Conservation (phyloP, 1,140 invertebrate species). For the Drosophila pectinifera region DNA sequence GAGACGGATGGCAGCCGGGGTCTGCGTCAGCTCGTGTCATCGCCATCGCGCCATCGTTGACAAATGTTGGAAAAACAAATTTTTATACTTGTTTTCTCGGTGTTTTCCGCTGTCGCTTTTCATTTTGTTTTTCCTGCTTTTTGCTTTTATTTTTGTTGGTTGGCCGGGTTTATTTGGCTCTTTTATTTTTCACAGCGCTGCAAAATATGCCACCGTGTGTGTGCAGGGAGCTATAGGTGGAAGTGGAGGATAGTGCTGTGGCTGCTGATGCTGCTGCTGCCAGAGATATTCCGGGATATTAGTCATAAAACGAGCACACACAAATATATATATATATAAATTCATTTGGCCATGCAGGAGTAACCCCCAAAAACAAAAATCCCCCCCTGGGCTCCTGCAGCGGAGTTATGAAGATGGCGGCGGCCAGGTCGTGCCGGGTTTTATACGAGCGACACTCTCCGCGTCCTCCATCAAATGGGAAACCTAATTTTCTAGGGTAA, state of each 20-base stretch:
- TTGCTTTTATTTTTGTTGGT: conserved; percentile 27
- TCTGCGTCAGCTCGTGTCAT: conserved; percentile 55
- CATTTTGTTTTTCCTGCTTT: conserved; percentile 17
- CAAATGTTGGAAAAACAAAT: conserved; percentile 84
- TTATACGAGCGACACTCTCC: conserved; percentile 75
- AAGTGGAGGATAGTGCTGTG: conserved; percentile 61
- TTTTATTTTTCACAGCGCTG: conserved; percentile 81
- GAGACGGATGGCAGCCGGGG: conserved; percentile 34
- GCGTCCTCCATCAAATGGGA: conserved; percentile 69
- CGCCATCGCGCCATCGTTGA: conserved; percentile 68
- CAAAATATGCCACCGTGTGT: conserved; percentile 67
- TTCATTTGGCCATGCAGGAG: conserved; percentile 74
- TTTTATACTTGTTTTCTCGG: conserved; percentile 79
- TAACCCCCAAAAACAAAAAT: conserved; percentile 6
- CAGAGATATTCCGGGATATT: conserved; percentile 80
- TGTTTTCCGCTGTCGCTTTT: conserved; percentile 54
- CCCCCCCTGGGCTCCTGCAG: conserved; percentile 17
- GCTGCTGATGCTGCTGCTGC: conserved; percentile 14
- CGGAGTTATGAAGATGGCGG: conserved; percentile 75
- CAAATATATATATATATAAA: conserved; percentile 63
- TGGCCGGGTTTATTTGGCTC: conserved; percentile 75
- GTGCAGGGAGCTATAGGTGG: conserved; percentile 11
- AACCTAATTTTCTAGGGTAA: conserved; percentile 84
- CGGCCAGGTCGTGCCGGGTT: conserved; percentile 70
- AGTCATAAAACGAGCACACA: conserved; percentile 80